Evolutionary conservation across 1,140 invertebrate species (phyloP), one percentile per base, ranked within the genome.

Genomic region (Brachionus calyciflorus): DNA sequence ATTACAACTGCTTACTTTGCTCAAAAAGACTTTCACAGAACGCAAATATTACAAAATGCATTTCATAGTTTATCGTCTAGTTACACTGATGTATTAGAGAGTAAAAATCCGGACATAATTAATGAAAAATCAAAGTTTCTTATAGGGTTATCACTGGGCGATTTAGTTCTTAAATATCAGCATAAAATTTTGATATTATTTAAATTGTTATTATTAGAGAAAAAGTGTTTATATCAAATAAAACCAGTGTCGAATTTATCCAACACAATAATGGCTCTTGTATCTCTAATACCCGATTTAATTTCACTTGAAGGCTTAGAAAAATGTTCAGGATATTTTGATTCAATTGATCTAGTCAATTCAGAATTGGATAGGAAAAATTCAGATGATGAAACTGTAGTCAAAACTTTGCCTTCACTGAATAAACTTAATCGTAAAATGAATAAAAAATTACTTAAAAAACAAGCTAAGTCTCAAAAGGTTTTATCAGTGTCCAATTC

Each of bases 1-100:
- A 97, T 98, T 77, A 97, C 96, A 0, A 90, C 95, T 84, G 94
- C 93, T 0, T 98, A 97, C 85, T 99, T 98, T 85, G 90, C 95
- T 78, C 92, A 97, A 86, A 78, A 82, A 65, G 86, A 87, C 76
- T 87, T 87, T 78, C 83, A 82, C 19, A 81, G 86, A 60, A 92
- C 92, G 68, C 90, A 93, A 84, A 87, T 98, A 28, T 86, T 99
- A 57, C 89, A 94, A 82, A 93, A 98, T 83, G 94, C 94, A 48
- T 98, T 91, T 85, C 89, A 90, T 81, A 94, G 96, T 85, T 86
- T 99, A 95, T 85, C 89, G 89, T 78, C 96, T 91, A 81, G 81
- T 53, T 76, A 60, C 19, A 17, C n/a, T 5, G 33, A 60, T 33
- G 37, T 5, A 21, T 14, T 41, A 12, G 41, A 48, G 19, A 28